These are phyloP conservation scores for Hermaeophaga mercurialis DNA, from an alignment of 2,888 invertebrate species.

Conservation along the genomic window DNA sequence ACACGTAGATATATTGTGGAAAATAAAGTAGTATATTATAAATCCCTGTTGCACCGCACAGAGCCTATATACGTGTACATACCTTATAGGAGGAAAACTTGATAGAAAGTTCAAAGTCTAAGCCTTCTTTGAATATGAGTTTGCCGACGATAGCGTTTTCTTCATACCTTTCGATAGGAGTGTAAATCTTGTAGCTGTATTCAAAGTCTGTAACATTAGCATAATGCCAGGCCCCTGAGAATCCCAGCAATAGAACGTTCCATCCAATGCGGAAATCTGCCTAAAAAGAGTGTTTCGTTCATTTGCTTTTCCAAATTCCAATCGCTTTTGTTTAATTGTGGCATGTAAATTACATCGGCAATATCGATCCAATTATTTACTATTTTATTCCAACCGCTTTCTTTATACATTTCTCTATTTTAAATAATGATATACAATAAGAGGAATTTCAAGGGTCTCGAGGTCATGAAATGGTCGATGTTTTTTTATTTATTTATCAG, in stretches of 20 bases:
- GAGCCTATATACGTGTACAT: slow-evolving; percentile 40
- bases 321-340: slow-evolving; percentile 15
- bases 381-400: no score
- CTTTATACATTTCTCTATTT: no score
- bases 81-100: slow-evolving; percentile 72
- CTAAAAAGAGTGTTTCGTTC: slow-evolving; percentile 52
- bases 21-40: slow-evolving; percentile 45
- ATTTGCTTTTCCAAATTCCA: slow-evolving; percentile 16
- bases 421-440: no score
- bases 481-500: no score
- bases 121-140: slow-evolving; percentile 66
- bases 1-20: slow-evolving; percentile 34
- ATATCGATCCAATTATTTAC: background rate
- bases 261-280: slow-evolving; percentile 77
- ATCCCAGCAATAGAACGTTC: slow-evolving; percentile 75
- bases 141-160: slow-evolving; percentile 78
- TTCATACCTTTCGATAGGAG: slow-evolving; percentile 78
- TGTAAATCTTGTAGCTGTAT: slow-evolving; percentile 77
- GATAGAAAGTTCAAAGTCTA: slow-evolving; percentile 73
- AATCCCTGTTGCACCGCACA: slow-evolving; percentile 39
- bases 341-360: background rate
- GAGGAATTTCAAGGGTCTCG: no score
- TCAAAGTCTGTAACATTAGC: slow-evolving; percentile 72
- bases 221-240: slow-evolving; percentile 79
- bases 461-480: no score